These are phyloP conservation scores for Phanerotoma sp. DNA, from an alignment of 2,888 invertebrate species.

Conservation along the genomic window DNA sequence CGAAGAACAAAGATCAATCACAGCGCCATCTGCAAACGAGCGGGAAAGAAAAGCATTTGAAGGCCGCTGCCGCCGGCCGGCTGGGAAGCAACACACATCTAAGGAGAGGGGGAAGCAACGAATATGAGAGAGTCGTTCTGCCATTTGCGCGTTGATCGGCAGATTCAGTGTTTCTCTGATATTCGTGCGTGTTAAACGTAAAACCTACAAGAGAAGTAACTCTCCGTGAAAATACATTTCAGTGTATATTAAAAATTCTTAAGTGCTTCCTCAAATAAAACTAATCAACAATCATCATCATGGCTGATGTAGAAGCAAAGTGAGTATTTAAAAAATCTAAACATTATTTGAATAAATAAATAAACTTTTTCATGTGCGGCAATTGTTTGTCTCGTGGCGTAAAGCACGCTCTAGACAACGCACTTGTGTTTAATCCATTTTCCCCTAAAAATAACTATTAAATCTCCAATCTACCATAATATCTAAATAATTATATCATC, in stretches of 20 bases:
- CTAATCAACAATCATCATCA: slow-evolving; percentile 55
- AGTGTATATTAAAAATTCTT: background rate
- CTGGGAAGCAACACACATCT: slow-evolving; percentile 2
- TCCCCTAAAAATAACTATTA: too few species aligned
- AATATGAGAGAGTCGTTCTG: slow-evolving; percentile 38
- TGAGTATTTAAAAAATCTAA: slow-evolving; percentile 58
- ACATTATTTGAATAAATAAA: too few species aligned
- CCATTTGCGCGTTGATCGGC: slow-evolving; percentile 47
- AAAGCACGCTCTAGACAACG: slow-evolving; percentile 1
- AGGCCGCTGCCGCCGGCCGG: slow-evolving; percentile 47
- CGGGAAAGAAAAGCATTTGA: slow-evolving; percentile 55
- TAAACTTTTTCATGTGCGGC: slow-evolving; percentile 1
- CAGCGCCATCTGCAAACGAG: slow-evolving; percentile 52
- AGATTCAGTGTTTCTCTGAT: slow-evolving; percentile 37
- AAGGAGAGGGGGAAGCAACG: slow-evolving; percentile 1
- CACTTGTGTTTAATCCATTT: too few species aligned
- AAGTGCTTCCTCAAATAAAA: slow-evolving; percentile 23
- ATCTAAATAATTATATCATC: too few species aligned
- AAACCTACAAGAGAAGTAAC: too few species aligned
- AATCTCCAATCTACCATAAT: too few species aligned
- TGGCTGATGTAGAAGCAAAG: slow-evolving; percentile 70
- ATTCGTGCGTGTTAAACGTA: slow-evolving; percentile 22
- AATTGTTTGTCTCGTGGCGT: slow-evolving; percentile 16
- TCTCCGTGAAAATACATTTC: too few species aligned
- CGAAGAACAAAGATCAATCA: slow-evolving; percentile 14